phyloP scores from a whole-genome alignment of 2,797 vertebrate genomes.

The Manis javanica region DNA sequence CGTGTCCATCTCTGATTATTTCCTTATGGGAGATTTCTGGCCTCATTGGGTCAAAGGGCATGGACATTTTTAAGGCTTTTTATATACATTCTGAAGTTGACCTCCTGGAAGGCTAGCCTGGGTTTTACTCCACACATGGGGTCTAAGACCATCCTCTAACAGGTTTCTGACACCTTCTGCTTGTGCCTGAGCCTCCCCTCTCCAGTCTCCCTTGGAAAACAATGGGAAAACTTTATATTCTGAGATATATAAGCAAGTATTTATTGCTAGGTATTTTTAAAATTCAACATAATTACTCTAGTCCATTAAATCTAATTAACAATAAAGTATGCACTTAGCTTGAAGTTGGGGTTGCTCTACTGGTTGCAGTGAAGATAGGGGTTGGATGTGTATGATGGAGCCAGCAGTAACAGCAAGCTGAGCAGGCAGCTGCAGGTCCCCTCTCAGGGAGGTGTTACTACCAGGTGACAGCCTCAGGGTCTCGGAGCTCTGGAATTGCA shows the following conservation, averaged over 20 bases:
- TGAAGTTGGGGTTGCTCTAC: slow-evolving; percentile 80
- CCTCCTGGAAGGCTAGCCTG: neutral
- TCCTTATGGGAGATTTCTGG: neutral
- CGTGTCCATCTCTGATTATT: neutral
- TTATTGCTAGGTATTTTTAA: slow-evolving; percentile 86
- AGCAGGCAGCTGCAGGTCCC: neutral
- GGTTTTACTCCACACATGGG: neutral
- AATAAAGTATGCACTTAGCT: slow-evolving; percentile 84
- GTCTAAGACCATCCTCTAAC: neutral
- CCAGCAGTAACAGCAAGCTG: too few relatives aligned
- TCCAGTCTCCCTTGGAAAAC: slow-evolving; percentile 56
- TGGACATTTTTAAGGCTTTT: neutral
- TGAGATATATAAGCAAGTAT: slow-evolving; percentile 85
- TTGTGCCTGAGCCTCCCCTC: neutral
- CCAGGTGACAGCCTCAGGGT: accelerated
- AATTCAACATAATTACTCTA: slow-evolving; percentile 87
- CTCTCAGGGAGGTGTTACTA: neutral
- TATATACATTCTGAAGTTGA: neutral
- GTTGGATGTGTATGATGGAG: slow-evolving; percentile 71
- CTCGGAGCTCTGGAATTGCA: neutral
- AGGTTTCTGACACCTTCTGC: neutral
- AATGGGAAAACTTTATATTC: slow-evolving; percentile 75
- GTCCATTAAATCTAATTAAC: slow-evolving; percentile 87
- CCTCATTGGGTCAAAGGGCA: neutral
- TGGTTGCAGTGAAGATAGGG: slow-evolving; percentile 73